These are phyloP conservation scores for Calosoma granatense DNA, from an alignment of 1,140 invertebrate species.

Conservation along the genomic window DNA sequence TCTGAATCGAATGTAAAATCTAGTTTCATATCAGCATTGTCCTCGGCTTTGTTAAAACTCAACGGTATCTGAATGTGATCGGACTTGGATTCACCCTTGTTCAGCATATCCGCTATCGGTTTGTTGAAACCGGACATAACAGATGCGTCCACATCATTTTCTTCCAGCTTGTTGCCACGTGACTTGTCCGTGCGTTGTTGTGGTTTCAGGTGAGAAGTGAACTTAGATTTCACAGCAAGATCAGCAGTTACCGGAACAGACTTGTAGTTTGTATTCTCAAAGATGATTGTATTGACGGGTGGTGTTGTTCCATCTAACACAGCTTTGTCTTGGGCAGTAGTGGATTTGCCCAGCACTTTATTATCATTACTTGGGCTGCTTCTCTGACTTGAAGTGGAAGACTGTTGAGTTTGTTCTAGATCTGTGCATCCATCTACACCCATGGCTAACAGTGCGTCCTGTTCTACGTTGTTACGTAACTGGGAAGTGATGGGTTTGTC, in stretches of 20 bases:
- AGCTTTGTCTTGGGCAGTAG: constrained; percentile 43
- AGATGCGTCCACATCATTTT: constrained; percentile 22
- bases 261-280: constrained; percentile 86
- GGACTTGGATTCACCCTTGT: constrained; percentile 36
- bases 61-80: constrained; percentile 51
- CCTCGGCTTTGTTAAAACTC: constrained; percentile 56
- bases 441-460: constrained; percentile 29
- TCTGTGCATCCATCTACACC: constrained; percentile 35
- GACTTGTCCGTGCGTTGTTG: constrained; percentile 25
- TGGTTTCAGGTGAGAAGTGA: constrained; percentile 37
- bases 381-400: constrained; percentile 41
- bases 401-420: constrained; percentile 32
- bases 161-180: constrained; percentile 25
- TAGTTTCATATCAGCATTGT: constrained; percentile 78
- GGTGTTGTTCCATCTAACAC: constrained; percentile 61
- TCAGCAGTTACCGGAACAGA: constrained; percentile 40
- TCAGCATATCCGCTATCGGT: constrained; percentile 45
- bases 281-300: constrained; percentile 80
- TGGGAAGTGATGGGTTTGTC: constrained; percentile 68
- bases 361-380: constrained; percentile 47
- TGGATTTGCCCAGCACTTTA: constrained; percentile 24
- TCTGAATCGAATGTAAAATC: constrained; percentile 82
- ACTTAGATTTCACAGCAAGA: constrained; percentile 39
- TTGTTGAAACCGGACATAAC: constrained; percentile 47
- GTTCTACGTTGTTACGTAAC: constrained; percentile 36